Percentiles rank a stretch among this genome's conserved stretches.
phyloP scores from a whole-genome alignment of 1,140 invertebrate genomes.

The Eupristina koningsbergeri region DNA sequence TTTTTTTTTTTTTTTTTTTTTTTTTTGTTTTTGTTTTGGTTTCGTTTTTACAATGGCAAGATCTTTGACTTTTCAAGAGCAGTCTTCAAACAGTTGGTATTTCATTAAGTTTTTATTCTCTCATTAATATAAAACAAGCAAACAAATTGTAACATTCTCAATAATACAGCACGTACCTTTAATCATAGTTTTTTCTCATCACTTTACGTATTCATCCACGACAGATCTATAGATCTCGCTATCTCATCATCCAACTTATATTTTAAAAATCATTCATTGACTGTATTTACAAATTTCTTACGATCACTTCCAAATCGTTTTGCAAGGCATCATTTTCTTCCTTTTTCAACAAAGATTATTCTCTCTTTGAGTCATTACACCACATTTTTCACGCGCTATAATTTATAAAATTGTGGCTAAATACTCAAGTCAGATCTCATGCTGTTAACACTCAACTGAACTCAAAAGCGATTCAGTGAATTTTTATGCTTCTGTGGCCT shows the following conservation, averaged over 20 bases:
- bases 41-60: constrained; percentile 51
- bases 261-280: constrained; percentile 52
- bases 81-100: constrained; percentile 46
- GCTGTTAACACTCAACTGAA: constrained; percentile 47
- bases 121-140: constrained; percentile 37
- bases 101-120: constrained; percentile 27
- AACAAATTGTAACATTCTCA: constrained; percentile 46
- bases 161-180: constrained; percentile 48
- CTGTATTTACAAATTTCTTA: constrained; percentile 67
- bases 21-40: too few relatives aligned
- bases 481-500: constrained; percentile 28
- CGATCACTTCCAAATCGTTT: constrained; percentile 64
- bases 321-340: constrained; percentile 62
- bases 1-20: too few relatives aligned
- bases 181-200: constrained; percentile 20
- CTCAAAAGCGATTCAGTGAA: constrained; percentile 22
- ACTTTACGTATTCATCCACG: constrained; percentile 48
- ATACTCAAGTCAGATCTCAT: constrained; percentile 50
- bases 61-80: constrained; percentile 48
- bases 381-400: constrained; percentile 50
- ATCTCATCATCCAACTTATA: constrained; percentile 43
- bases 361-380: constrained; percentile 46
- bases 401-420: constrained; percentile 48
- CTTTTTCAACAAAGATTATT: constrained; percentile 64
- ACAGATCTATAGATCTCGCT: constrained; percentile 31